These are phyloP conservation scores for Matsumyia berberina DNA, from an alignment of 2,888 invertebrate genomes.

Conservation along the genomic window DNA sequence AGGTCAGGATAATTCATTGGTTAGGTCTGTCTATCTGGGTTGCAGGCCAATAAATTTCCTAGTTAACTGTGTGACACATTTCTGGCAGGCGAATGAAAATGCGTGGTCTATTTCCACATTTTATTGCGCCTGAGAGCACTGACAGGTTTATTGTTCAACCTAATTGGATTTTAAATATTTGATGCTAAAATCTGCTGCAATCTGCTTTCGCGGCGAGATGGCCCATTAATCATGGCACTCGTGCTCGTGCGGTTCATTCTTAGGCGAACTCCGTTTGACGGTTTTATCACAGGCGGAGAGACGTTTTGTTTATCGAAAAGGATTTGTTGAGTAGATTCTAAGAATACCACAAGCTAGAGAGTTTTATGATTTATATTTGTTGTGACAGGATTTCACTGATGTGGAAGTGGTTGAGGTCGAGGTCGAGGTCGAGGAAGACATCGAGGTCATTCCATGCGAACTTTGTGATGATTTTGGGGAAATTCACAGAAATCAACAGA, in stretches of 20 bases:
- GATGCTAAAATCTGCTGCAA: constrained; percentile 45
- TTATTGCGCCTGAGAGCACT: constrained; percentile 36
- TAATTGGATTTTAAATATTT: constrained; percentile 70
- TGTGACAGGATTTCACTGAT: constrained; percentile 6
- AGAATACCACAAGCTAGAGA: neutral
- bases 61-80: constrained; percentile 33
- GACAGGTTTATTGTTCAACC: constrained; percentile 63
- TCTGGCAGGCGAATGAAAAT: constrained; percentile 29
- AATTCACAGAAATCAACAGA: too few species aligned
- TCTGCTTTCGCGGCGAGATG: constrained; percentile 42
- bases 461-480: too few species aligned
- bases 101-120: constrained; percentile 18
- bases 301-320: constrained; percentile 26
- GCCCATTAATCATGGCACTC: constrained; percentile 18
- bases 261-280: constrained; percentile 5
- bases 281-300: neutral
- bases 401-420: neutral
- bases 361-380: constrained; percentile 22
- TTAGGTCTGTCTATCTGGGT: constrained; percentile 3
- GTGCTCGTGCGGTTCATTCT: constrained; percentile 10
- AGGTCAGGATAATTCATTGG: constrained; percentile 6
- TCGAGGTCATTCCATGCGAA: too few species aligned
- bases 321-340: constrained; percentile 10
- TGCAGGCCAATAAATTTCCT: constrained; percentile 43
- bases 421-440: too few species aligned